Percentiles rank a stretch among this genome's conserved stretches.
Evolutionary conservation across 2,113 vertebrate genomes (phyloP).

Genomic region (Podocnemis expansa): DNA sequence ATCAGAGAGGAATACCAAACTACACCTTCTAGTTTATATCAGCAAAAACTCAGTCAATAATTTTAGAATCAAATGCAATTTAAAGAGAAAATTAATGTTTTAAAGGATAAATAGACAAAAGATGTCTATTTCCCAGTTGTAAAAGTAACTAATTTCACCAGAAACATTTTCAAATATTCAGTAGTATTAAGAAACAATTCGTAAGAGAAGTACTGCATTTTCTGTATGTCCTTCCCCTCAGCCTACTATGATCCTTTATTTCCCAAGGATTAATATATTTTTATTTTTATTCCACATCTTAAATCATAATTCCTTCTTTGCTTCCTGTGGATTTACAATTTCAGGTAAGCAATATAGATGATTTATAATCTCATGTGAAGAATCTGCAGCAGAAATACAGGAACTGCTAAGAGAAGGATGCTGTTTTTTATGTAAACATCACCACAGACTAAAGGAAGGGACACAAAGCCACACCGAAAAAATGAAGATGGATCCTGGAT

Average conservation of each 20-base stretch:
- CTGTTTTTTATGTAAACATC: not conserved
- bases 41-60: not conserved
- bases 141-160: not conserved
- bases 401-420: not conserved
- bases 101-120: not conserved
- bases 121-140: not conserved
- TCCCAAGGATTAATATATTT: not conserved
- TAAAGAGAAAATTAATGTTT: not conserved
- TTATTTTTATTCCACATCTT: not conserved
- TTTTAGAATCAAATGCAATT: not conserved
- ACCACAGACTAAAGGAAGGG: not conserved
- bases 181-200: not conserved
- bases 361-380: not conserved
- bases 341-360: not conserved
- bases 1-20: not conserved
- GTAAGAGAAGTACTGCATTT: not conserved
- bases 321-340: not conserved
- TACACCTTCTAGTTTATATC: rapidly evolving
- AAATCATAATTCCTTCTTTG: not conserved
- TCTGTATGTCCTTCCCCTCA: not conserved
- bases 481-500: not conserved
- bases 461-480: not conserved
- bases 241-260: rapidly evolving
- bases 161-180: not conserved
- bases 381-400: not conserved